phyloP scores from a whole-genome alignment of 2,113 vertebrate species.

The Hippocampus guttulatus region DNA sequence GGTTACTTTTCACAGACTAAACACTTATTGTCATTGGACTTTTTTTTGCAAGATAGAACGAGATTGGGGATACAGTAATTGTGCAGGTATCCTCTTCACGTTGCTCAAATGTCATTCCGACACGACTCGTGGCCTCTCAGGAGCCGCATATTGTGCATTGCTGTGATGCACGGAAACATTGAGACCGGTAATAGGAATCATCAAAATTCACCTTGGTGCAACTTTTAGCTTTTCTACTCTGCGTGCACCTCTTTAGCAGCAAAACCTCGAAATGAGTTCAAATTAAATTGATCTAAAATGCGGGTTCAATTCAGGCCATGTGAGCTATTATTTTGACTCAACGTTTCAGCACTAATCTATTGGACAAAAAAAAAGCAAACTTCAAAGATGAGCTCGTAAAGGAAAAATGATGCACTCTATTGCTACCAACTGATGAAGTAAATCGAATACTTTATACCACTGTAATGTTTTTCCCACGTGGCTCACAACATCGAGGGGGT shows the following conservation, averaged over 20 bases:
- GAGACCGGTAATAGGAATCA: no score
- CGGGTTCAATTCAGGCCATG: not conserved
- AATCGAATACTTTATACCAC: no score
- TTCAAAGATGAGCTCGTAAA: no score
- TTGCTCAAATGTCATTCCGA: not conserved
- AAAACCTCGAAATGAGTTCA: not conserved
- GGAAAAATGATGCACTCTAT: no score
- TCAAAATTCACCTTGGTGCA: no score
- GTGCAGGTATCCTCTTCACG: not conserved
- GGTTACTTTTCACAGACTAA: no score
- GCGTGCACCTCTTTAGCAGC: not conserved
- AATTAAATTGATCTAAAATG: not conserved
- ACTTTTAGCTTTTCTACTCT: not conserved
- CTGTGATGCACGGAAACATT: not conserved
- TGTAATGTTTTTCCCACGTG: no score
- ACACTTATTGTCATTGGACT: no score
- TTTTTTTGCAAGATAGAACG: no score
- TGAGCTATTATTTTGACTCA: not conserved
- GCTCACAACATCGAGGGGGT: no score
- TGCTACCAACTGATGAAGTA: no score
- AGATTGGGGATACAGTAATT: not conserved
- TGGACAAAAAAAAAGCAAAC: not conserved
- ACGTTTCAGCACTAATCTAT: not conserved
- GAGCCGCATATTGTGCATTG: not conserved
- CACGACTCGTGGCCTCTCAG: not conserved